Percentiles rank a stretch among this genome's conserved stretches.
Conservation (phyloP, 2,888 invertebrate genomes). For the Branchipolynoe longqiensis region DNA sequence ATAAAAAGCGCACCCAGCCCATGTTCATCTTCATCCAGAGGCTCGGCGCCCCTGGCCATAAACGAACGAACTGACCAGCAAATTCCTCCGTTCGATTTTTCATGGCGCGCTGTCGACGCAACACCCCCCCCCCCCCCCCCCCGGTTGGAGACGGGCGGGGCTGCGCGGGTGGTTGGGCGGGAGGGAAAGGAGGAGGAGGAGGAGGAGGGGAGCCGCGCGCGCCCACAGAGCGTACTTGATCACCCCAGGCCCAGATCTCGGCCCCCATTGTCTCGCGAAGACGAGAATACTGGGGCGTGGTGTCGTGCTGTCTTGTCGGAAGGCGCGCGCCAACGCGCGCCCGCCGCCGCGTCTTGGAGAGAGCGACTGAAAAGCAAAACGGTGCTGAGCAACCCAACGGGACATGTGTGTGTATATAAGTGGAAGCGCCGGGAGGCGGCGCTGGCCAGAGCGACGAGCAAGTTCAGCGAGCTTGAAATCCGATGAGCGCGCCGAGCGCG, state of each 20-base stretch:
- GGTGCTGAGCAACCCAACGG: conserved; percentile 33
- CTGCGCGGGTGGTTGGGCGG: not conserved
- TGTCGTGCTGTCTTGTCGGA: conserved; percentile 26
- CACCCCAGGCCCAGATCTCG: conserved; percentile 31
- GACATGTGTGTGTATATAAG: conserved; percentile 10
- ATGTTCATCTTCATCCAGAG: conserved; percentile 38
- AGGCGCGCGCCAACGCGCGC: not conserved
- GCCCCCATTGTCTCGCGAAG: conserved; percentile 48
- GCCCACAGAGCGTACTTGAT: conserved; percentile 37
- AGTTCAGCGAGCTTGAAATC: conserved; percentile 39
- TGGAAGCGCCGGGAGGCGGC: not conserved
- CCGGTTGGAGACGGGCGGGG: conserved; percentile 16
- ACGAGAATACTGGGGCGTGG: conserved; percentile 35
- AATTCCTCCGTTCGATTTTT: conserved; percentile 53
- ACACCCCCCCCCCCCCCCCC: not conserved
- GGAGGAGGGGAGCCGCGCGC: not conserved
- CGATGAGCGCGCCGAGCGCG: not conserved
- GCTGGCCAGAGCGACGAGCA: not conserved
- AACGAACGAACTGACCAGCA: conserved; percentile 55
- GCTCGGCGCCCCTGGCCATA: conserved; percentile 31
- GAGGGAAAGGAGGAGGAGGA: not conserved
- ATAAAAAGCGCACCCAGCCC: conserved; percentile 31
- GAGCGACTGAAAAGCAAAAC: conserved; percentile 21
- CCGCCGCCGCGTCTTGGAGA: not conserved
- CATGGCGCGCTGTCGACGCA: not conserved